phyloP scores from a whole-genome alignment of 1,140 invertebrate genomes.

The Caenorhabditis inopinata region DNA sequence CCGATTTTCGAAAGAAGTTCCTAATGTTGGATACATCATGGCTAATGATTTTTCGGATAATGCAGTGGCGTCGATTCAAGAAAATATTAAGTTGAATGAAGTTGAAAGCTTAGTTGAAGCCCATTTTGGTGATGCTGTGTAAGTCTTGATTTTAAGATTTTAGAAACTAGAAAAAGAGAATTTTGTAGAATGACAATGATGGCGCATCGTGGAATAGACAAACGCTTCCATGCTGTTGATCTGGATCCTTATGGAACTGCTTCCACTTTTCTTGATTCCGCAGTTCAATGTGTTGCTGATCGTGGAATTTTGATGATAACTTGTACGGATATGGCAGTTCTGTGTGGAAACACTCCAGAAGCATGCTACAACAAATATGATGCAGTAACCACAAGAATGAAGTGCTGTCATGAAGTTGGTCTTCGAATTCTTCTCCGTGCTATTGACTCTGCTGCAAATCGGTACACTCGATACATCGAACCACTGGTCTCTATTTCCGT shows the following conservation, averaged over 20 bases:
- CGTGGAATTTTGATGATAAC: conserved; percentile 80
- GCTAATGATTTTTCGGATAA: conserved; percentile 89
- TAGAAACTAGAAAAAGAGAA: not conserved
- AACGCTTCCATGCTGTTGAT: conserved; percentile 85
- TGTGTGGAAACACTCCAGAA: conserved; percentile 91
- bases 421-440: conserved; percentile 85
- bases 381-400: conserved; percentile 80
- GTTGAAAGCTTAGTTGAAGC: conserved; percentile 77
- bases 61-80: conserved; percentile 82
- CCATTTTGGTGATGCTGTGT: conserved; percentile 80
- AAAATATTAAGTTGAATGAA: conserved; percentile 79
- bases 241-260: conserved; percentile 96
- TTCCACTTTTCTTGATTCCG: conserved; percentile 80
- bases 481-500: conserved; percentile 87
- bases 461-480: conserved; percentile 86
- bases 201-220: conserved; percentile 72
- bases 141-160: conserved; percentile 60
- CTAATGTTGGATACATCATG: conserved; percentile 76
- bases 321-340: conserved; percentile 93
- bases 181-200: conserved; percentile 75
- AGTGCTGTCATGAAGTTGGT: conserved; percentile 92
- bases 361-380: conserved; percentile 93
- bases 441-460: conserved; percentile 85
- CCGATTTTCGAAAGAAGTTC: conserved; percentile 85
- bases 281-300: conserved; percentile 73